A percentile compares a stretch with the other conserved stretches of the same genome.
Conservation (phyloP, 2,797 vertebrate genomes). For the Champsocephalus esox region DNA sequence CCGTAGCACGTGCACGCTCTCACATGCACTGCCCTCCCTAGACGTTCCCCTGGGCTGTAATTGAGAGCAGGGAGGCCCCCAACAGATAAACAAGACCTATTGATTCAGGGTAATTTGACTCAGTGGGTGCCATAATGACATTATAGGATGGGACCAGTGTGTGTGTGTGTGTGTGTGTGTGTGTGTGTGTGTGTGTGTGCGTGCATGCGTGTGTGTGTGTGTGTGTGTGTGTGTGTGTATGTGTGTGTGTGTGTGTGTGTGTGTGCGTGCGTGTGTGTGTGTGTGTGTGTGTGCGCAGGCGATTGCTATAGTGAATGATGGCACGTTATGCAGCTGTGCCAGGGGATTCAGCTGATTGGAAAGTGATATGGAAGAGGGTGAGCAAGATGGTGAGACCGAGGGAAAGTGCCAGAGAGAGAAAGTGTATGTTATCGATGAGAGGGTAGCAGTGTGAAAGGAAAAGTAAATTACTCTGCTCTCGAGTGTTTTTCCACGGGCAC, state of each 20-base stretch:
- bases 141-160: conserved; percentile 61
- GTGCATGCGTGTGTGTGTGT: conserved; percentile 20
- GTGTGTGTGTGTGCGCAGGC: conserved; percentile 29
- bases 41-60: conserved; percentile 64
- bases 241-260: no score
- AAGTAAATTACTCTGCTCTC: conserved; percentile 53
- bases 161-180: conserved; percentile 16
- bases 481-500: conserved; percentile 50
- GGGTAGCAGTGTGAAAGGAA: conserved; percentile 54
- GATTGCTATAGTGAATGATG: conserved; percentile 51
- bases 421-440: conserved; percentile 40
- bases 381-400: conserved; percentile 27
- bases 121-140: conserved; percentile 73
- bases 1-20: background rate
- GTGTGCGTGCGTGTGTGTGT: background rate
- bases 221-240: background rate
- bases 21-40: background rate
- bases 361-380: conserved; percentile 59
- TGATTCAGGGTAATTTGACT: conserved; percentile 81
- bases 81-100: conserved; percentile 79
- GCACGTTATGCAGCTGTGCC: conserved; percentile 62
- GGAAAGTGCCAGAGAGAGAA: conserved; percentile 17
- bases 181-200: no score
- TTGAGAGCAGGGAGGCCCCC: conserved; percentile 65
- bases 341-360: conserved; percentile 71